These are phyloP conservation scores for Chelonia mydas DNA, from an alignment of 2,797 vertebrate species.

Conservation along the genomic window DNA sequence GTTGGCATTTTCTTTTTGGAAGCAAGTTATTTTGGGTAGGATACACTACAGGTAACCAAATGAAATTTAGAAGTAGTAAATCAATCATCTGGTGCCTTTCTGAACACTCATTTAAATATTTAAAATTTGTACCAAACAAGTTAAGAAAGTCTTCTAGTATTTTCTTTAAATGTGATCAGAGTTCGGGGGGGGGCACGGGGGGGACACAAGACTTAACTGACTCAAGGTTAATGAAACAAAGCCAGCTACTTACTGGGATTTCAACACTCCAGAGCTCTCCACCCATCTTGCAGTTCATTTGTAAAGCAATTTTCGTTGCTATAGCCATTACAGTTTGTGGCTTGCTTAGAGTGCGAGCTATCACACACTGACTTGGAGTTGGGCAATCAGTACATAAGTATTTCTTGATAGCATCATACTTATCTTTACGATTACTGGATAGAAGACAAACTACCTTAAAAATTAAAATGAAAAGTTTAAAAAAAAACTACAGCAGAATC, in stretches of 20 bases:
- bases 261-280: slow-evolving; percentile 97
- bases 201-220: not conserved
- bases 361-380: slow-evolving; percentile 93
- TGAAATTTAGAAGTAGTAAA: not conserved
- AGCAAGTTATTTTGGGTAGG: not conserved
- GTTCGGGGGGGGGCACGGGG: no score
- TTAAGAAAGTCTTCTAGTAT: not conserved
- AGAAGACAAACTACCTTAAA: slow-evolving; percentile 92
- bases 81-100: not conserved
- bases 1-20: not conserved
- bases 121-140: not conserved
- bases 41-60: not conserved
- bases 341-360: slow-evolving; percentile 88
- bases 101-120: not conserved
- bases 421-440: slow-evolving; percentile 91
- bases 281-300: slow-evolving; percentile 98
- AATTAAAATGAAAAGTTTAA: not conserved
- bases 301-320: slow-evolving; percentile 94
- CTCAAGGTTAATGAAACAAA: not conserved
- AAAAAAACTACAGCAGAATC: not conserved
- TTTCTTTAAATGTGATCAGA: not conserved
- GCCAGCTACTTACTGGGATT: slow-evolving; percentile 87
- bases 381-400: slow-evolving; percentile 94
- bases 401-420: slow-evolving; percentile 93
- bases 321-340: slow-evolving; percentile 89